Base-by-base conservation (phyloP, 2,797 vertebrate genomes). In the Rhynchonycteris naso region DNA sequence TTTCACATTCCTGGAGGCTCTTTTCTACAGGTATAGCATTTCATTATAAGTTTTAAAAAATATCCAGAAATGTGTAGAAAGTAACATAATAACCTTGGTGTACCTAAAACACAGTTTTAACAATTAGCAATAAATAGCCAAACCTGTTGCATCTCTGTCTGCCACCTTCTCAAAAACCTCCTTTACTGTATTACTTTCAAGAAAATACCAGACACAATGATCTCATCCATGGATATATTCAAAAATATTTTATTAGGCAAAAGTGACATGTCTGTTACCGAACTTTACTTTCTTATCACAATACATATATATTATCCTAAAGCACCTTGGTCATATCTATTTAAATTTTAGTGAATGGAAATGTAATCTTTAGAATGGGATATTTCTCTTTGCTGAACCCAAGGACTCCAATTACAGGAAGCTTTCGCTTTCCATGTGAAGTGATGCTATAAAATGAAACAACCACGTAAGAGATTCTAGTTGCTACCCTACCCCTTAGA, bases 181-280 rank as follows among this genome's bases (percentile, higher is more conserved):
- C 4, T 87, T 65, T 74, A 83, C 7, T 33, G 4, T 56, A 24
- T 43, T 35, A 68, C 87, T 93, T 95, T 68, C 82, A 78, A 96
- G n/a, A 52, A 72, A 83, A 83, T 22, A 10, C 43, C 26, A 89
- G 56, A n/a, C 47, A 83, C 75, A 47, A 59, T 66, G 30, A 86
- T 47, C 71, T 90, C 19, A 76, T 7, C 11, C 52, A 30, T 58
- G 76, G 89, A 78, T 58, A 91, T 56, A 93, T 81, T 35, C 19
- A 1, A 75, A 11, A 38, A 2, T 72, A 30, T 78, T 59, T 71
- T 89, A 82, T 66, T 63, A 66, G 18, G 19, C 84, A 74, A 85
- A 92, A 87, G 8, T 71, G 56, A 4, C 4, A 78, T 71, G 86
- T 85, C 13, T 82, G 43, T 94, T 71, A 7, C 4, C 1, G 54